Conservation (phyloP, 2,797 vertebrate genomes). For the Melopsittacus undulatus region DNA sequence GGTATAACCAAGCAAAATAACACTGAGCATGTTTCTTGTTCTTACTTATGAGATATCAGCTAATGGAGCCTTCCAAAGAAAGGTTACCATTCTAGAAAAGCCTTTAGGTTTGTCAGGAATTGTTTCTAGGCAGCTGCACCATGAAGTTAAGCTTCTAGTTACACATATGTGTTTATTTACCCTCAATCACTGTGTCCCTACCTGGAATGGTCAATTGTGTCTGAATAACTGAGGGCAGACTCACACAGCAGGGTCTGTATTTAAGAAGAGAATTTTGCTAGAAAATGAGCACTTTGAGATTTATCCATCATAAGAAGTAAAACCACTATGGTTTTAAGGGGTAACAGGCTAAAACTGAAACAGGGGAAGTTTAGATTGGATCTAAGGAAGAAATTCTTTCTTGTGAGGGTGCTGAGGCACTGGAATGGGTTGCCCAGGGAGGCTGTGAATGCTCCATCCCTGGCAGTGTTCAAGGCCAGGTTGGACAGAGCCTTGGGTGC, state of each 20-base stretch:
- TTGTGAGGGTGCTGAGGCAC: too few relatives aligned
- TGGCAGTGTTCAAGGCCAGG: too few relatives aligned
- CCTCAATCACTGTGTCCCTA: neutral
- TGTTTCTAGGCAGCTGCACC: neutral
- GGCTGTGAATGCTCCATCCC: too few relatives aligned
- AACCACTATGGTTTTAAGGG: neutral
- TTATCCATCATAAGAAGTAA: neutral
- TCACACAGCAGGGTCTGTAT: fast-evolving
- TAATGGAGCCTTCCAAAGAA: neutral
- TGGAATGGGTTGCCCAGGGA: too few relatives aligned
- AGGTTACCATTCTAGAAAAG: fast-evolving
- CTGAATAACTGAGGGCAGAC: neutral
- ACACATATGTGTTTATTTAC: fast-evolving
- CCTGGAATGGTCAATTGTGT: neutral
- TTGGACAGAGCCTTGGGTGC: too few relatives aligned
- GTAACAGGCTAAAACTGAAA: too few relatives aligned
- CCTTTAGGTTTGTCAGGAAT: neutral
- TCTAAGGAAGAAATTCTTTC: too few relatives aligned
- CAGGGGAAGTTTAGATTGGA: too few relatives aligned
- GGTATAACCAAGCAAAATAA: neutral
- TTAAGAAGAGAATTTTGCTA: neutral
- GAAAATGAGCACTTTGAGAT: neutral
- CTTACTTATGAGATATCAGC: fast-evolving
- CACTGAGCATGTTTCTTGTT: neutral
- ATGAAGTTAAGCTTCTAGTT: neutral